Base-by-base conservation (phyloP, 2,888 invertebrate species). In the Volucella inflata region DNA sequence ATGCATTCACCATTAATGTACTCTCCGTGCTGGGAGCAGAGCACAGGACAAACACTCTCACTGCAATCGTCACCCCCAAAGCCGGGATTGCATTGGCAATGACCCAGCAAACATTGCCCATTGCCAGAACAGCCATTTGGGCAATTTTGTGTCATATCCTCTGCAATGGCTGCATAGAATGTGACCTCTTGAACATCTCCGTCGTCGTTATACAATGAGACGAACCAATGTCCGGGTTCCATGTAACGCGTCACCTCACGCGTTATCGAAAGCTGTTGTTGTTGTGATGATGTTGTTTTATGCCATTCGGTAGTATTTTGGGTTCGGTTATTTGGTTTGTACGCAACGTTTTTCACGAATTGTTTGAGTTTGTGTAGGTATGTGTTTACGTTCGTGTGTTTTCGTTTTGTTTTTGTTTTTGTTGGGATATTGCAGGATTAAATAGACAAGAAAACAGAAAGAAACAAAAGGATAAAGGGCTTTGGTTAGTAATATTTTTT, bases 51-150 rank as follows among this genome's bases (percentile, higher is more conserved):
- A 48, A 98, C 97, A 97, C 99, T 98, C 93, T 98, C 97, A 91
- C 97, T 97, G 92, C 99, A 99, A 91, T 98, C 98, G 88, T 97
- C 97, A 42, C 99, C 98, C 67, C 97, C 97, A 92, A 98, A 99
- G 12, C 99, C 99, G 67, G 98, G 96, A 91, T 97, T 98, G 91
- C 99, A 99, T 89, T 97, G 97, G 91, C 99, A 99, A 90, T 97
- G 97, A 2, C 98, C 98, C 93, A 97, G 94, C 60, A 98, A 94
- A 92, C 99, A 99, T 91, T 98, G 97, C 14, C 99, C 99, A 93
- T 98, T 98, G 12, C 98, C 98, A 88, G 97, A 97, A 92, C 99
- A 99, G 62, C 98, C 98, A 89, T 97, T 97, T 9, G 98, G 98
- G 92, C 99, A 99, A 91, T 97, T 97, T 91, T 97, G 97, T 36